These are phyloP conservation scores for Chelonus insularis DNA, from an alignment of 1,140 invertebrate species.

Conservation along the genomic window DNA sequence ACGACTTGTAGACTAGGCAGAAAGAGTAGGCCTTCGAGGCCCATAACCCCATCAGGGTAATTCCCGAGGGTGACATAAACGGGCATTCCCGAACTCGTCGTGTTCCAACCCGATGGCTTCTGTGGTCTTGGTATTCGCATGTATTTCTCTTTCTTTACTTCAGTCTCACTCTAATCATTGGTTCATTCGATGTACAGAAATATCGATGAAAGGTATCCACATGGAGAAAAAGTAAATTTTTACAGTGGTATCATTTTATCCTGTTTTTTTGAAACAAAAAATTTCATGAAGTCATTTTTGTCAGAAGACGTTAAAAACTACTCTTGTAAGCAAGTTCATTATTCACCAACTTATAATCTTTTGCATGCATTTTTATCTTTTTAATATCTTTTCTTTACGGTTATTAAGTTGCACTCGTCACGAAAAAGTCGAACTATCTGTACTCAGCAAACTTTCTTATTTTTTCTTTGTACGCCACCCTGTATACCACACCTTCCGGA, in stretches of 20 bases:
- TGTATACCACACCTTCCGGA: conserved; percentile 23
- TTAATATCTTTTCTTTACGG: conserved; percentile 32
- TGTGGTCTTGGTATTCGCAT: conserved; percentile 18
- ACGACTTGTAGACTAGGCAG: conserved; percentile 49
- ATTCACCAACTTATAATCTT: no score
- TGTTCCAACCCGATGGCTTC: conserved; percentile 27
- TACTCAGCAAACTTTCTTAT: conserved; percentile 12
- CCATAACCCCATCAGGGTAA: conserved; percentile 59
- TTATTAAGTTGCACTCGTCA: conserved; percentile 45
- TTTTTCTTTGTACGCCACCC: conserved; percentile 13
- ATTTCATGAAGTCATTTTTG: no score
- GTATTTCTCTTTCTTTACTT: conserved; percentile 15
- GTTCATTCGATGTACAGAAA: not conserved
- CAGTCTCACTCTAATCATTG: not conserved
- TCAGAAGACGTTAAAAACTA: no score
- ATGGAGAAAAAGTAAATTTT: no score
- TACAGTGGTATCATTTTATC: no score
- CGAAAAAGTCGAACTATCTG: conserved; percentile 2
- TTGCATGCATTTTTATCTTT: no score
- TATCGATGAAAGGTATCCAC: conserved; percentile 45
- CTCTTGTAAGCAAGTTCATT: no score
- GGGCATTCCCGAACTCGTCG: conserved; percentile 23
- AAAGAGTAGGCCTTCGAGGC: conserved; percentile 60
- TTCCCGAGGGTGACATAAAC: conserved; percentile 55
- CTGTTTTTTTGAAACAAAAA: no score